Evolutionary conservation across 2,113 vertebrate genomes (phyloP), one percentile per base, ranked within the genome.

Genomic region (Anas platyrhynchos): DNA sequence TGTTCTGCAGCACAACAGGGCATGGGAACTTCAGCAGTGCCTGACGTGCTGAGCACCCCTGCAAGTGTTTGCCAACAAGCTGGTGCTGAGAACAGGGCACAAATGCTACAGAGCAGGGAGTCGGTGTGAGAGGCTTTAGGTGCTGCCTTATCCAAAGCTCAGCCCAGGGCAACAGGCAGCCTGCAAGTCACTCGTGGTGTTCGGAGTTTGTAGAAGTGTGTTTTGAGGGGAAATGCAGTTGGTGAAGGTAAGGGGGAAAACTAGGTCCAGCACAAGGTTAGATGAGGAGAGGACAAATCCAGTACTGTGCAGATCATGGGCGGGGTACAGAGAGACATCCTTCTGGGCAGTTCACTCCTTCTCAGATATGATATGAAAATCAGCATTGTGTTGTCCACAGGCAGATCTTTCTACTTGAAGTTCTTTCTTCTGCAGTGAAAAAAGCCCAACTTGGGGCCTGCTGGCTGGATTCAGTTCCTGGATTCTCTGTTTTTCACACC

Each of bases 351-450:
- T 62, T 85, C 3, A 15, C 55, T 75, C 65, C 52, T n/a, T 65
- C 16, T 69, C 32, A 22, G 69, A 29, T 1, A 1, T 6, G 21
- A 32, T 54, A 5, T 0, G 3, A 54, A 36, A 46, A 22, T 50
- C 25, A 85, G 52, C 43, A 85, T 0, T 2, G 10, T 46, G 31
- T 25, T 38, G 20, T 52, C 50, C 50, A 11, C 27, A 69, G 50
- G 22, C 36, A 50, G 23, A 29, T 48, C 46, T 48, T 73, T 38
- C 31, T 50, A 4, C 22, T 56, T 77, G 16, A 48, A 55, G 46
- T 34, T 34, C 23, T n/a, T 41, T 44, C 10, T 77, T 48, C 32
- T 68, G 31, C 0, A 1, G 5, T 32, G 22, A 11, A 31, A 15
- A 11, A n/a, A 43, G 13, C 32, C 38, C 21, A 32, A n/a, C 59